Base-by-base conservation (phyloP, 2,888 invertebrate species). In the Caenorhabditis uteleia region DNA sequence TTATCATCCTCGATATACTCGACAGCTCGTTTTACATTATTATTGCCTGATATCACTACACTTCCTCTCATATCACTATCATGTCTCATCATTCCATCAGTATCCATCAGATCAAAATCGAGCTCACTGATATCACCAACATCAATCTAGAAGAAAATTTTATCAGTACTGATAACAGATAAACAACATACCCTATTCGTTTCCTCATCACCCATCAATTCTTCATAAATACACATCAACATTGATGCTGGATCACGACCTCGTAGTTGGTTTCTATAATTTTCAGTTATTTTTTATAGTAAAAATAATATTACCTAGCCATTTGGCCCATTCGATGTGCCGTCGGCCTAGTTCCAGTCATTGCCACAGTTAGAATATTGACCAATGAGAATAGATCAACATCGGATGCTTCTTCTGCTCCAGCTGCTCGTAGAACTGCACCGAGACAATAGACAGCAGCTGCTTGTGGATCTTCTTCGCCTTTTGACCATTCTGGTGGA, bases 201-300 rank as follows among this genome's bases (percentile, higher is more conserved):
- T 12, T 80, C 80, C 27, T 79, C 75, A 51, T 82, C 80, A 14
- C 81, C 81, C 78, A 81, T 77, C 25, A 81, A 59, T 50, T 81
- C 81, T 43, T 76, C 72, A 60, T 79, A 82, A 40, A 82, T 43
- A 10, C 57, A 70, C 54, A 68, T 58, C 7, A 81, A 60, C 42
- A 77, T 55, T 10, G 69, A 66, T 7, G 53, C 67, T 7, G 77
- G 68, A 39, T 70, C 68, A 49, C 76, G 47, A n/a, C 76, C 66
- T 46, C 61, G 27, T 48, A 73, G 27, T 54, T 66, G 68, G 49
- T 74, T 71, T 70, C 78, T 59, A 26, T 25, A 56, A 36, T n/a
- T 10, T 14, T 18, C 14, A 31, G n/a, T n/a, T n/a, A n/a, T n/a
- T 10, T 8, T 43, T 43, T 18, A 16, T n/a, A 20, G 10, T 6